Conservation (phyloP, 2,797 vertebrate species). For the Amazonetta brasiliensis region DNA sequence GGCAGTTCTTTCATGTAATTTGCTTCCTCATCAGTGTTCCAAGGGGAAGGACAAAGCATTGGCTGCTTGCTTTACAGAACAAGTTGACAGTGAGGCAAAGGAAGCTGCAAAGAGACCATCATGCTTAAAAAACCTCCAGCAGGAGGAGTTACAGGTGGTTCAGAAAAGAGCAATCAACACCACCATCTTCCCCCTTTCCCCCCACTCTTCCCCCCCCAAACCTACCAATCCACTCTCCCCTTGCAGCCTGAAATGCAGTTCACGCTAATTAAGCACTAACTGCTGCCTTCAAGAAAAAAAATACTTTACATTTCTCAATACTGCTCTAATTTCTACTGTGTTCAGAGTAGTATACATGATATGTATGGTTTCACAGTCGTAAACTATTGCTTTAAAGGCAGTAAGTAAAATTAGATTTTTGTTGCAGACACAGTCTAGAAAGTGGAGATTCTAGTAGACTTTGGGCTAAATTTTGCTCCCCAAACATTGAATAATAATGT, state of each 20-base stretch:
- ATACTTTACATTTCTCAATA: not conserved
- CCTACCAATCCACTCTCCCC: no score
- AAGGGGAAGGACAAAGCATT: conserved; percentile 15
- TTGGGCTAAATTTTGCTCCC: not conserved
- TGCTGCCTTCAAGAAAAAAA: not conserved
- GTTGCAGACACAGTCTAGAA: not conserved
- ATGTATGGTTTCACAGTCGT: not conserved
- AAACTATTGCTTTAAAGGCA: not conserved
- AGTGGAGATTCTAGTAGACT: not conserved
- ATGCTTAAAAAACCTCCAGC: not conserved
- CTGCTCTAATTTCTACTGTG: no score
- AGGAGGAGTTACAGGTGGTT: not conserved
- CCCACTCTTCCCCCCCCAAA: no score
- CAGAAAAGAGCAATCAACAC: not conserved
- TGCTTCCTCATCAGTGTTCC: conserved; percentile 14
- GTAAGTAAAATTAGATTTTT: not conserved
- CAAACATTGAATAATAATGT: not conserved
- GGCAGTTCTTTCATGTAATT: not conserved
- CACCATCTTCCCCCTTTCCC: no score
- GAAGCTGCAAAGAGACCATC: not conserved
- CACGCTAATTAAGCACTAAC: not conserved
- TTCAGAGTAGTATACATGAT: not conserved
- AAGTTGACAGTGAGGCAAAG: not conserved
- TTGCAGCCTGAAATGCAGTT: not conserved
- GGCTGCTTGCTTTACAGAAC: not conserved